Evolutionary conservation across 1,140 invertebrate genomes (phyloP), one percentile per base, ranked within the genome.

Genomic region (Cherax destructor): DNA sequence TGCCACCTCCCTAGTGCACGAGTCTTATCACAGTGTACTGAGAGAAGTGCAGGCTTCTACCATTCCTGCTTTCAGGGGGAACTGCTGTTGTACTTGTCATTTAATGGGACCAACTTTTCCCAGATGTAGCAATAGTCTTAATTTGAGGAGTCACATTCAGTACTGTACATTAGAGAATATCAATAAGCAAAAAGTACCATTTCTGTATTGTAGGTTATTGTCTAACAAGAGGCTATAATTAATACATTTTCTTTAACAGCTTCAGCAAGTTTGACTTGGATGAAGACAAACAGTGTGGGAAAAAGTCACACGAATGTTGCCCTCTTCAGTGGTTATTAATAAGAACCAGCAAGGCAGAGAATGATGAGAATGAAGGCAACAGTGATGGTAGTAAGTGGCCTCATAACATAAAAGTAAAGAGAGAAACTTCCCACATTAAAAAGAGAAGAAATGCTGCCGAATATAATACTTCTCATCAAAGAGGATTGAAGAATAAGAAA

Each of bases 181-280:
- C 30, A 41, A 41, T 41, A 41, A 2, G 30, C 30, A 41, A 41
- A 2, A 41, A 41, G 30, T 41, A 41, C 30, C 30, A 41, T 1
- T 41, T 41, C 30, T 41, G 30, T 41, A 41, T 41, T 41, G 30
- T 41, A 41, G 30, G 30, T 41, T 41, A 41, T 41, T 41, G 2
- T 41, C 30, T 41, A 41, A 41, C 30, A 41, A 41, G 30, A 41
- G 30, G 2, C 30, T 41, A 2, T 41, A 41, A 41, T 41, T 41
- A 41, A 41, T 41, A 2, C 30, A 1, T 41, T 41, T 41, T 41
- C 41, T 49, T 85, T 74, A 47, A 24, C 83, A 85, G 83, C n/a
- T 85, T 85, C 49, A 85, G 83, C 83, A 85, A 50, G 69, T 85
- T 85, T 69, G 69, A 85, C 47, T 72, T 85, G 16, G 83, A 85